Evolutionary conservation across 2,797 vertebrate species (phyloP), one percentile per base, ranked within the genome.

Genomic region (Liasis olivaceus): DNA sequence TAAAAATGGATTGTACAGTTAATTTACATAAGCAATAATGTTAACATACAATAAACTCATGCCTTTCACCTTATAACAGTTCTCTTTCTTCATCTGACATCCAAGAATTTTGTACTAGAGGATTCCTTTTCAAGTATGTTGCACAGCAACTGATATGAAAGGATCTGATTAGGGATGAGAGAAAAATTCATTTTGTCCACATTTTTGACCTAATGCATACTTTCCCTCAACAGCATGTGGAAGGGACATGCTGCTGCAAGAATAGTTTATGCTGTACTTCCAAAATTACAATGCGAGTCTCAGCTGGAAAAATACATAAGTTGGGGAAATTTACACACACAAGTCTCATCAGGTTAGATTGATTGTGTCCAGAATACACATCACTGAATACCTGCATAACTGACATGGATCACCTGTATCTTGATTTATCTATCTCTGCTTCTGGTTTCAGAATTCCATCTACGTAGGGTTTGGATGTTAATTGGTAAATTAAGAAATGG

Each of bases 351-450:
- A 17, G 56, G 12, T 36, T 42, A 42, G n/a, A 5, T 7, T 4
- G n/a, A 5, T 13, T 12, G 1, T 24, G 20, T 5, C 77, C 42
- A 0, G 77, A 81, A 81, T 24, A 24, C 0, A 1, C 4, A 0
- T 81, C 47, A 24, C 1, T 81, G 72, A 81, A 81, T 24, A 47
- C 20, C 22, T 81, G 9, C 77, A 47, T 47, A 20, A 81, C 9
- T 81, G 36, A 47, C 36, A 47, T 13, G 42, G 77, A 47, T 47
- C 36, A 81, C 22, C 9, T 47, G 20, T 22, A 47, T 36, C 7
- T 47, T 81, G 36, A 81, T 81, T 81, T 81, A 81, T 24, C 47
- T 9, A 72, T 20, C 36, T 47, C 20, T 81, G 24, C 72, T 81
- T 60, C n/a, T 87, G 51, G 36, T 0, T 90, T 47, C 47, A 47